Evolutionary conservation across 2,113 vertebrate species (phyloP).

Genomic region (Callithrix jacchus): DNA sequence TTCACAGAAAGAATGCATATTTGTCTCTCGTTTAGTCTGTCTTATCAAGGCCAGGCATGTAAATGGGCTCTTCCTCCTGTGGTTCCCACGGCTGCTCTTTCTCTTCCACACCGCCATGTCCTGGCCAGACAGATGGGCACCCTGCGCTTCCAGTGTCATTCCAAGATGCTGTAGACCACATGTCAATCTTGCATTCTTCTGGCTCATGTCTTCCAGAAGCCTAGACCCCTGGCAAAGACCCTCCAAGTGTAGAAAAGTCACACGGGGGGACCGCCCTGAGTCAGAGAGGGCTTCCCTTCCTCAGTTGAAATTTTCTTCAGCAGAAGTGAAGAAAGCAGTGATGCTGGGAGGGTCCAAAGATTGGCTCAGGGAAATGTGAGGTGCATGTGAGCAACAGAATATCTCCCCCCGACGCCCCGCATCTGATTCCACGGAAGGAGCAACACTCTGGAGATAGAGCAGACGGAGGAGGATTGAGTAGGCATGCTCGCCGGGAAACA

Average conservation of each 20-base stretch:
- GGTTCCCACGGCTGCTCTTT: rapidly evolving
- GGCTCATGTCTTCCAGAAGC: not conserved
- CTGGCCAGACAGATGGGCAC: rapidly evolving
- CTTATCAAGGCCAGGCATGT: not conserved
- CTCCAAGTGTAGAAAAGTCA: rapidly evolving
- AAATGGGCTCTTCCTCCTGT: not conserved
- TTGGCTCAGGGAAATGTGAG: not conserved
- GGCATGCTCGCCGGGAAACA: rapidly evolving
- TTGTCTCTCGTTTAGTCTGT: rapidly evolving
- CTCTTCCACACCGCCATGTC: rapidly evolving
- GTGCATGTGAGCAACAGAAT: not conserved
- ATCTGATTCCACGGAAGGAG: not conserved
- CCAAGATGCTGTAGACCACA: rapidly evolving
- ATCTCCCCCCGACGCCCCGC: not conserved
- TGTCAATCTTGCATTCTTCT: not conserved
- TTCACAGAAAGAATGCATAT: not conserved
- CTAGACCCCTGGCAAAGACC: too few species aligned
- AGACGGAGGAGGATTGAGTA: too few species aligned
- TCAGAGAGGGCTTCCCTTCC: not conserved
- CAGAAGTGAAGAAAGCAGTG: rapidly evolving
- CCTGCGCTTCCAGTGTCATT: not conserved
- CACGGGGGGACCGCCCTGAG: rapidly evolving
- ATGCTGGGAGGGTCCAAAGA: not conserved
- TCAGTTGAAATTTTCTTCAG: too few species aligned
- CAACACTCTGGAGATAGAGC: too few species aligned